phyloP scores from a whole-genome alignment of 2,888 invertebrate genomes.

The Drosophila barbarae region DNA sequence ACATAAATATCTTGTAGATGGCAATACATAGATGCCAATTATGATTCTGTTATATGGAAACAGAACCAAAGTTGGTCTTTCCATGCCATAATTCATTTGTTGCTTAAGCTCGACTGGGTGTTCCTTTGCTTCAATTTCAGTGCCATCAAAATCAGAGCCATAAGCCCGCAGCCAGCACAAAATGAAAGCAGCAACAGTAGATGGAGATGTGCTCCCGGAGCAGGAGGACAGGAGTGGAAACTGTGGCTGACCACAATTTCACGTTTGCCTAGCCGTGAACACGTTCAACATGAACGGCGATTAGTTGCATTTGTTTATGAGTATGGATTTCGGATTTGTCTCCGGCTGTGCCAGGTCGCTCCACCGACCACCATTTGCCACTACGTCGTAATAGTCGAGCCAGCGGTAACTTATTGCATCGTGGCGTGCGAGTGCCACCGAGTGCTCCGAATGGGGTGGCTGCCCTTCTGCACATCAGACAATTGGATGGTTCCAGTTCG shows the following conservation, averaged over 20 bases:
- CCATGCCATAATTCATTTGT: constrained; percentile 17
- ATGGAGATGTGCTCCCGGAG: constrained; percentile 6
- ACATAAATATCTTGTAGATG: not conserved
- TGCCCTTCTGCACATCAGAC: constrained; percentile 30
- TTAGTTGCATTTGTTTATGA: constrained; percentile 79
- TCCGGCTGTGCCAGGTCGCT: constrained; percentile 53
- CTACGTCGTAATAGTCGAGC: constrained; percentile 59
- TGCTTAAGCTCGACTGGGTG: constrained; percentile 27
- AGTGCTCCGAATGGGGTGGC: constrained; percentile 54
- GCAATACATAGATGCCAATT: not conserved
- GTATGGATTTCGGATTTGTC: constrained; percentile 76
- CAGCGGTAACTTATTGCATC: constrained; percentile 71
- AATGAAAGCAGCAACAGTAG: constrained; percentile 44
- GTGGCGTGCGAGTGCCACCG: constrained; percentile 65
- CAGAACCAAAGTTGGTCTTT: constrained; percentile 6
- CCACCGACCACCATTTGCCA: constrained; percentile 44
- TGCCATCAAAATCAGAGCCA: constrained; percentile 41
- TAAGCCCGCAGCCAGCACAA: constrained; percentile 51
- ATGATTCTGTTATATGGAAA: not conserved
- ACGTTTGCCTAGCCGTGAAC: constrained; percentile 70
- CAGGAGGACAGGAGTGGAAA: constrained; percentile 9
- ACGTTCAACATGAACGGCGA: constrained; percentile 75
- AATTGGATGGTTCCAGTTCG: constrained; percentile 27
- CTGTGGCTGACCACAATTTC: constrained; percentile 60
- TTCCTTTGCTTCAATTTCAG: constrained; percentile 10